Base-by-base conservation (phyloP, 2,888 invertebrate species). In the Zele albiditarsus region DNA sequence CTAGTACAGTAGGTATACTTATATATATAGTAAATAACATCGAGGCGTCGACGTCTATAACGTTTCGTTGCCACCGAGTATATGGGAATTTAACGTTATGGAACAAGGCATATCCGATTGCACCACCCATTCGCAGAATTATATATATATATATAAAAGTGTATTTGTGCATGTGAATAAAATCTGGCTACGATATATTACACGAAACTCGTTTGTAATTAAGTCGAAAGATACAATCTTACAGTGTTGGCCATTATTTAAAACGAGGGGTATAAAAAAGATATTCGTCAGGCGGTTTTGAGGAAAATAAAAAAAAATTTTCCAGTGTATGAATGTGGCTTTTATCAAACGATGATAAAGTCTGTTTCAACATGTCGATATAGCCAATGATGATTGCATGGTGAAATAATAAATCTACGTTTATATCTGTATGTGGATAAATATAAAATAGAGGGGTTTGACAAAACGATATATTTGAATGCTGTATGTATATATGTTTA, bases 151-250 rank as follows among this genome's bases (percentile, higher is more conserved):
- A 65, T 28, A 20, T 27, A 62, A 28, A 27, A 28, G n/a, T 8
- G 10, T 66, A 16, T n/a, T 38, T 27, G 42, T 33, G 16, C 38
- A 27, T 62, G 68, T 57, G 10, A 33, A 53, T 69, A 70, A 63
- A 70, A 31, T 73, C 42, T 58, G 58, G 20, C 46, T 25, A 67
- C 73, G 25, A 60, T 53, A 53, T 53, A 53, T 53, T 53, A 53
- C 20, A 53, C 20, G n/a, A 53, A 49, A 25, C 33, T 42, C 38
- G 33, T 49, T 49, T 58, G 28, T 60, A 74, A 74, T 74, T 74
- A 74, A 60, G 46, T 42, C 38, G 28, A 38, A 42, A 70, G 74
- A 70, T 70, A 70, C 27, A 73, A 73, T 73, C 73, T 73, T 60
- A 67, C 28, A n/a, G 67, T 27, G 25, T 73, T 66, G 66, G 58